Percentiles rank a stretch among this genome's conserved stretches.
phyloP scores from a whole-genome alignment of 2,797 vertebrate genomes.

The Sorex maritimensis region DNA sequence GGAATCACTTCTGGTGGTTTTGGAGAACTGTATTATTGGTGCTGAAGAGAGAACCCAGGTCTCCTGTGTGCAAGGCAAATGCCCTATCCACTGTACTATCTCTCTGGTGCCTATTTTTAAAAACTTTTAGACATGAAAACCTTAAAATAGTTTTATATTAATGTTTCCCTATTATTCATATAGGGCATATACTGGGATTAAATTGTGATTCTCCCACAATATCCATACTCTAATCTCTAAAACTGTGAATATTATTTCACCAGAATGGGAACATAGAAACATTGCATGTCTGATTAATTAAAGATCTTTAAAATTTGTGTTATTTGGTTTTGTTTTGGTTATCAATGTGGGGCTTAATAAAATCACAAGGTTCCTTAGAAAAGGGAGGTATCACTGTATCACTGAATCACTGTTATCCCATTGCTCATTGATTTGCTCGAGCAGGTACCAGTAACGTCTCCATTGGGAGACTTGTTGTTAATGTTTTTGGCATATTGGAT shows the following conservation, averaged over 20 bases:
- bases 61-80: too few species aligned
- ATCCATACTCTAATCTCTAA: neutral
- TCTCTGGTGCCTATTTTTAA: neutral
- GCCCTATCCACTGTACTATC: too few species aligned
- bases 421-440: too few species aligned
- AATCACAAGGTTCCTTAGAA: neutral
- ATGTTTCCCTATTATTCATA: neutral
- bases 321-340: too few species aligned
- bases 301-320: neutral
- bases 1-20: too few species aligned
- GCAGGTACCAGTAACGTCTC: too few species aligned
- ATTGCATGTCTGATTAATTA: neutral
- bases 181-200: neutral
- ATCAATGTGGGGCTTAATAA: neutral
- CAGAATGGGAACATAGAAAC: neutral
- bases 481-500: too few species aligned
- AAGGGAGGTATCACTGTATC: neutral
- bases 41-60: too few species aligned
- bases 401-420: too few species aligned
- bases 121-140: neutral
- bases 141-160: constrained; percentile 25
- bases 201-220: neutral
- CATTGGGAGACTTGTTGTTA: too few species aligned
- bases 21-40: too few species aligned
- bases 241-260: neutral